Percentiles rank a stretch among this genome's conserved stretches.
Conservation (phyloP, 2,113 vertebrate genomes). For the Rhabdornis inornatus region DNA sequence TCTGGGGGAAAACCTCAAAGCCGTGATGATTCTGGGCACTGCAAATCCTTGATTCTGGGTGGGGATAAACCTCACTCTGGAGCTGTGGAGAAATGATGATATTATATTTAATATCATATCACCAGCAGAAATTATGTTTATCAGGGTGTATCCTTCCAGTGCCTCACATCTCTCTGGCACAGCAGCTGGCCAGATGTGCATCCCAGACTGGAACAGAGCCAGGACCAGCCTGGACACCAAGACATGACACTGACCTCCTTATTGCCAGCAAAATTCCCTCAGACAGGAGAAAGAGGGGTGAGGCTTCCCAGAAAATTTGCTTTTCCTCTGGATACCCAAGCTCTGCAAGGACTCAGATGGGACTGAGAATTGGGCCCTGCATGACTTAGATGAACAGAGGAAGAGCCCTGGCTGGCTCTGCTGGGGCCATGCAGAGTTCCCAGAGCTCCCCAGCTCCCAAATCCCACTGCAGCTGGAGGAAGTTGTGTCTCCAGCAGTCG, state of each 20-base stretch:
- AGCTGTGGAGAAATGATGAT: not conserved
- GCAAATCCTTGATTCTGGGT: not conserved
- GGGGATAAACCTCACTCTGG: not conserved
- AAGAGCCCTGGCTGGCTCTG: not conserved
- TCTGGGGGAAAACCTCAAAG: fast-evolving
- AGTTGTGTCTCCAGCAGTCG: not conserved
- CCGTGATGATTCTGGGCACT: not conserved
- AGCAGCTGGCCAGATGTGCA: not conserved
- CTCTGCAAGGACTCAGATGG: not conserved
- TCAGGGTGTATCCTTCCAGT: not conserved
- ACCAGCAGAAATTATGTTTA: not conserved
- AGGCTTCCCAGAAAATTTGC: not conserved
- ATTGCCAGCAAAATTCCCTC: not conserved
- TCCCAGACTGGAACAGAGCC: not conserved
- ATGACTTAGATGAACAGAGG: not conserved
- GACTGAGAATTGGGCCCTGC: not conserved
- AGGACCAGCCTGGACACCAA: not conserved
- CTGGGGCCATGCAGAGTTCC: not conserved
- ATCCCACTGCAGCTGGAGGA: not conserved
- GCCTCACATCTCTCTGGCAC: not conserved
- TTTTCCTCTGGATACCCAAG: not conserved
- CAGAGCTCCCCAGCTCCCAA: not conserved
- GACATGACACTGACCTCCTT: not conserved
- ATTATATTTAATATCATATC: not conserved
- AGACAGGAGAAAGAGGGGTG: not conserved